phyloP scores from a whole-genome alignment of 2,797 vertebrate genomes.

The Chrosomus eos region DNA sequence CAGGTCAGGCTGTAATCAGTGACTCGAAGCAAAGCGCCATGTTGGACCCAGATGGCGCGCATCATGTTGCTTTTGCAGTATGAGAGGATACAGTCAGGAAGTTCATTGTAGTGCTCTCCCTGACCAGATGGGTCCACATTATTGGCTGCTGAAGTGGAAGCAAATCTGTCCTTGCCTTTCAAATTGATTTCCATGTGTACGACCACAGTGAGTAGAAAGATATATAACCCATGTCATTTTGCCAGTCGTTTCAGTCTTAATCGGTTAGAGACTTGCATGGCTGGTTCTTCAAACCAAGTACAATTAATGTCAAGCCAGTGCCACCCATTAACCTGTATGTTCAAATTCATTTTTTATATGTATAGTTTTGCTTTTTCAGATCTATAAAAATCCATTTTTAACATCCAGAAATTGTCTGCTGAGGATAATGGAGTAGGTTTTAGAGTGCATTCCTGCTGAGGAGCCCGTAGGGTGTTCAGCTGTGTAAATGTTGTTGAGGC shows the following conservation, averaged over 20 bases:
- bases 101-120: slow-evolving; percentile 38
- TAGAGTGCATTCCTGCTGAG: slow-evolving; percentile 19
- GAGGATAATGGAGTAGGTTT: background rate
- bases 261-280: background rate
- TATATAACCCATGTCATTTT: background rate
- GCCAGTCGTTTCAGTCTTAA: background rate
- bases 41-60: slow-evolving; percentile 67
- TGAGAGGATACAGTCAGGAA: slow-evolving; percentile 3
- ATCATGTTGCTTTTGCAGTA: slow-evolving; percentile 33
- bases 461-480: slow-evolving; percentile 63
- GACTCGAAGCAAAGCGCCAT: slow-evolving; percentile 51
- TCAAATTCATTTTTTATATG: background rate
- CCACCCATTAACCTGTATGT: background rate
- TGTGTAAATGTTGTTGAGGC: slow-evolving; percentile 58
- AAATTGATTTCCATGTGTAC: slow-evolving; percentile 20
- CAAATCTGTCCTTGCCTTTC: slow-evolving; percentile 48
- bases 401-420: background rate
- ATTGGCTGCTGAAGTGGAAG: slow-evolving; percentile 61
- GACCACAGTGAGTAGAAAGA: background rate
- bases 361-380: background rate
- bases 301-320: background rate
- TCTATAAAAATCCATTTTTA: background rate
- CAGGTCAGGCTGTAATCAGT: slow-evolving; percentile 58
- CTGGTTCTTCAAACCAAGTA: background rate
- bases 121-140: slow-evolving; percentile 72